Base-by-base conservation (phyloP, 1,140 invertebrate species). In the Rhizoglyphus robini region DNA sequence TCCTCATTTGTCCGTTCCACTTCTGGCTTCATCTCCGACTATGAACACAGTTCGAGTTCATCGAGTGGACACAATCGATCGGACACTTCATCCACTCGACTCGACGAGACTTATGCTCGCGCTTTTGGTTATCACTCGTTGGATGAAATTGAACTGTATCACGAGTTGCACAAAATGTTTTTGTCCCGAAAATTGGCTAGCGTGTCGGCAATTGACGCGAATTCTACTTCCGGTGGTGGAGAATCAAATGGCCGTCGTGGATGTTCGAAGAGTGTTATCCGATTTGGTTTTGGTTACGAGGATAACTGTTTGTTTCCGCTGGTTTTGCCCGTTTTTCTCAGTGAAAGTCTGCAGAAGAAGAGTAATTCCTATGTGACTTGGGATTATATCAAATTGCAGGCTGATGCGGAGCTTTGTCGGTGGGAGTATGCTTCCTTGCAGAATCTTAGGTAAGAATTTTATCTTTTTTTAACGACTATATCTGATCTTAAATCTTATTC, bases 91-190 rank as follows among this genome's bases (percentile, higher is more conserved):
- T n/a, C n/a, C 36, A 54, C 8, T 32, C 20, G 23, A 11, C 51
- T 54, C 23, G 51, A 54, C 20, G 51, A 54, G 20, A 32, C 8
- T 5, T 54, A 11, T 32, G 31, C 20, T 25, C 51, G 20, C 23
- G 51, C 8, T 32, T 54, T 54, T 54, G 51, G 51, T 32, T 54
- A 54, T 32, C 51, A 54, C 20, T 54, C 51, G 23, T 32, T 54
- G 51, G 51, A 54, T 54, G 51, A 54, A 32, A 54, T 54, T 54
- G 51, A 54, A 32, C 31, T 54, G 20, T 54, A 54, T 23, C 8
- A 32, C 31, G 8, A 54, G 20, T 32, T 54, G 51, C 51, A 54
- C 51, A 54, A 54, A 23, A 54, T 54, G 20, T 23, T 54, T 32
- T 54, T 32, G 51, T 15, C 8, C 8, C 51, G 20, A 54, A 32